Base-by-base conservation (phyloP, 2,113 vertebrate species). In the Stigmatopora nigra region DNA sequence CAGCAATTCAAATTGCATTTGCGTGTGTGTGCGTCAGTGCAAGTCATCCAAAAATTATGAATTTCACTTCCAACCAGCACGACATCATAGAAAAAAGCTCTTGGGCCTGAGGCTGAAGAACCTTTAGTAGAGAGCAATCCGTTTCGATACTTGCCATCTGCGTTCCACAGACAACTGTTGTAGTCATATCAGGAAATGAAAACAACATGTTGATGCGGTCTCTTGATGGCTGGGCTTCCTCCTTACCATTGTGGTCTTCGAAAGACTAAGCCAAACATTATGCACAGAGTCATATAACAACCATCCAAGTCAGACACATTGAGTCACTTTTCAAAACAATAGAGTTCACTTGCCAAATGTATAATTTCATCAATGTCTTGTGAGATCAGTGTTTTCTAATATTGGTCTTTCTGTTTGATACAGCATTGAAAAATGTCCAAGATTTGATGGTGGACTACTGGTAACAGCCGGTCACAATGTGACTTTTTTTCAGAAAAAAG, bases 281-380 rank as follows among this genome's bases (percentile, higher is more conserved):
- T 15, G 67, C 41, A 45, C n/a, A 55, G 45, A 38, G 47, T 66
- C 71, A 35, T 67, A 51, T 15, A 69, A 65, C 67, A n/a, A 59
- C 70, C 63, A 61, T 56, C 78, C 41, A 60, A 41, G 53, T 19
- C 69, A 80, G 71, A 75, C 71, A 75, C 71, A 41, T 15, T 77
- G 67, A 81, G 49, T 81, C 78, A 71, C 47, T 61, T 35, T 44
- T 25, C 31, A 63, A 66, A 73, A 68, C 47, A 69, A 71, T 76
- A 19, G 61, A 35, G 35, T 68, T 74, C 57, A 45, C 60, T 51
- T 12, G 44, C 59, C 65, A 67, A 65, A 71, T 5, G 67, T n/a
- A n/a, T n/a, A n/a, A n/a, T 75, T 75, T 75, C 69, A 66, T 77
- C 69, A 63, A 9, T 1, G 5, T 35, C 59, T 72, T 75, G 75